phyloP scores from a whole-genome alignment of 2,888 invertebrate genomes.

The Rhorus exstirpatorius region DNA sequence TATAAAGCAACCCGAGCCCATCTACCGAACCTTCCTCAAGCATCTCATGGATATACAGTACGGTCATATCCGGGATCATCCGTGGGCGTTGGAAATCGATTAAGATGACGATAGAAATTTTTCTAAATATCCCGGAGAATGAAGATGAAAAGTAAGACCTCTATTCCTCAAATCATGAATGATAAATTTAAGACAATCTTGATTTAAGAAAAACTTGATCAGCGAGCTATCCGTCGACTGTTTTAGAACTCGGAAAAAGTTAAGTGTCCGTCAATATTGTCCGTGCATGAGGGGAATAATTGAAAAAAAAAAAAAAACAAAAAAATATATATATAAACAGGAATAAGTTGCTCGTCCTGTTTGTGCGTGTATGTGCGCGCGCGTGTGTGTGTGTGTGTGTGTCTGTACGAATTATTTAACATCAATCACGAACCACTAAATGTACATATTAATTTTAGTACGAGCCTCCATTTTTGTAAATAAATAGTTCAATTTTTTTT shows the following conservation, averaged over 20 bases:
- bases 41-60: constrained; percentile 96
- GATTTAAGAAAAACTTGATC: too few species aligned
- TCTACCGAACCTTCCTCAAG: constrained; percentile 92
- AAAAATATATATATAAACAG: background rate
- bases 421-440: constrained; percentile 28
- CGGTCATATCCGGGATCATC: constrained; percentile 92
- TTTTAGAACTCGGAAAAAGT: too few species aligned
- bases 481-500: constrained; percentile 56
- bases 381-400: background rate
- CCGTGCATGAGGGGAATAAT: background rate
- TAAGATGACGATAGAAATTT: constrained; percentile 74
- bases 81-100: constrained; percentile 91
- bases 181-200: background rate
- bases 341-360: background rate
- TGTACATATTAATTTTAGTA: constrained; percentile 54
- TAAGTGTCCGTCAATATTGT: background rate
- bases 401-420: background rate
- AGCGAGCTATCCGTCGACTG: too few species aligned
- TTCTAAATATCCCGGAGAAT: constrained; percentile 7
- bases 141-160: background rate
- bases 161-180: background rate
- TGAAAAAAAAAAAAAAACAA: too few species aligned
- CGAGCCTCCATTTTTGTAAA: constrained; percentile 54
- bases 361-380: background rate
- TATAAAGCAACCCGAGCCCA: constrained; percentile 90